Percentiles rank a stretch among this genome's conserved stretches.
Evolutionary conservation across 1,140 invertebrate genomes (phyloP).

Genomic region (Ditylenchus dipsaci): DNA sequence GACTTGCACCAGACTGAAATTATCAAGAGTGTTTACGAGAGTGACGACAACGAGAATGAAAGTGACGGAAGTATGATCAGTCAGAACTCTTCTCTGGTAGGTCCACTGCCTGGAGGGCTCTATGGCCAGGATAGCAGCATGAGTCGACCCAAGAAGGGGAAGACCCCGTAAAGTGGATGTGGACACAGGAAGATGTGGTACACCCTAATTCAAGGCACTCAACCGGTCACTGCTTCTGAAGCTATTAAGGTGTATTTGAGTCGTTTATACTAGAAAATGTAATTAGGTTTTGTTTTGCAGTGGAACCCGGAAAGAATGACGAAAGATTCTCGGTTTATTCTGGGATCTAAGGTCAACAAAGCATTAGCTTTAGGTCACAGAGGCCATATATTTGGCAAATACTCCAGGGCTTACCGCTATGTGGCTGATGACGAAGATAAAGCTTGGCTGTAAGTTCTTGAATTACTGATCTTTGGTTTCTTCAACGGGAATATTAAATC

Average conservation of each 20-base stretch:
- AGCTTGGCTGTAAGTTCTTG: conserved; percentile 39
- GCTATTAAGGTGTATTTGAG: conserved; percentile 31
- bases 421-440: conserved; percentile 48
- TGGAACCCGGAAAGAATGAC: conserved; percentile 40
- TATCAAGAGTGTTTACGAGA: conserved; percentile 39
- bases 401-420: conserved; percentile 47
- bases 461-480: no score
- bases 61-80: conserved; percentile 17
- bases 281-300: conserved; percentile 20
- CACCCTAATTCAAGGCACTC: conserved; percentile 43
- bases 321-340: conserved; percentile 32
- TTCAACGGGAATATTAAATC: no score
- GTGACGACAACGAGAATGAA: conserved; percentile 42
- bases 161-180: conserved; percentile 46
- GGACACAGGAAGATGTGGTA: conserved; percentile 41
- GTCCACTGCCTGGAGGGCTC: background rate
- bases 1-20: conserved; percentile 12
- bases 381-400: conserved; percentile 41
- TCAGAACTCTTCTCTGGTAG: conserved; percentile 12
- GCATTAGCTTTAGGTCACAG: conserved; percentile 31
- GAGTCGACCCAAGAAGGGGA: conserved; percentile 40
- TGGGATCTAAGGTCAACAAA: conserved; percentile 47
- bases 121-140: conserved; percentile 2
- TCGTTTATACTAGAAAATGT: background rate
- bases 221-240: conserved; percentile 33